Evolutionary conservation across 2,888 invertebrate species (phyloP), one percentile per base, ranked within the genome.

Genomic region (Thumatha senex): DNA sequence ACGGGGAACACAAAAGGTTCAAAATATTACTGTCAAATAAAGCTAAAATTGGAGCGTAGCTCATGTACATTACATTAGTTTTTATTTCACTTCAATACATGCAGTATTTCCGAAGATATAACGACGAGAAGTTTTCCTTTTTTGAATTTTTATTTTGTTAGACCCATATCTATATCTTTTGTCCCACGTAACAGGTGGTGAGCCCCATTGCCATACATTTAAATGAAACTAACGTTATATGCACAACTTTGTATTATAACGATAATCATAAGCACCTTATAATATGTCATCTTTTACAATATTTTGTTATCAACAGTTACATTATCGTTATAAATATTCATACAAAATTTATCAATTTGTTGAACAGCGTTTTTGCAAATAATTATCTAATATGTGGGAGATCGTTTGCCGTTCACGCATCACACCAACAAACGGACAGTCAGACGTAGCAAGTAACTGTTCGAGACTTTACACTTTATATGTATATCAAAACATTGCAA

Each of bases 231-330:
- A 64, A 52, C 57, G 52, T 57, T 74, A 73, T 89, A 89, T 89
- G 90, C 91, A 91, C 90, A 91, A 90, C 89, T 89, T 90, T 90
- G 88, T 90, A 91, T 89, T 89, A 88, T 91, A 91, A 90, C 90
- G 89, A 89, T 90, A 89, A 83, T 89, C 86, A 89, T 89, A 91
- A 91, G 91, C 90, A 91, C 91, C 91, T 90, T 90, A 90, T 81
- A 87, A 86, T 88, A 88, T 88, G 87, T 89, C 84, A 78, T 88
- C 85, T 88, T 86, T 89, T 89, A 89, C 84, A 87, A 84, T 87
- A 85, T 81, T 83, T 31, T 85, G 76, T 84, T 84, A 79, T 85
- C 83, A 90, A 90, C 90, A 88, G 83, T 89, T 87, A 88, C 80
- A 84, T 82, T 88, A 86, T 79, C 84, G 84, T 87, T 87, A 88